Evolutionary conservation across 1,140 invertebrate genomes (phyloP).

Genomic region (Drosophila yakuba): DNA sequence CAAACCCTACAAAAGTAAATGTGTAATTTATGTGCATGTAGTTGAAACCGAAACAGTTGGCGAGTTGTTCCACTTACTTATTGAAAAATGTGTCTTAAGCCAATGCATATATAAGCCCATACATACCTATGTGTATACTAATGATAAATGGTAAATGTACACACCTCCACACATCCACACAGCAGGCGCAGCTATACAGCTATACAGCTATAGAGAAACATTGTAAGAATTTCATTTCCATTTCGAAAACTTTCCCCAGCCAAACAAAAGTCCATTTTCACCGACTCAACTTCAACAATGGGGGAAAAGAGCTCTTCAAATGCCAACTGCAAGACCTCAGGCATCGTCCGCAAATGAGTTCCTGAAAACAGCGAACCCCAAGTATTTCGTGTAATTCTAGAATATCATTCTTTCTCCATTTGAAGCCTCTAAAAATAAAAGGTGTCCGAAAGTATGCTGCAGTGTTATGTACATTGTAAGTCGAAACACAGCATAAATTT

Average conservation of each 20-base stretch:
- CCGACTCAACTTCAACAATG: constrained; percentile 3
- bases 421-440: background rate
- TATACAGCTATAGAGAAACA: constrained; percentile 11
- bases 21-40: constrained; percentile 44
- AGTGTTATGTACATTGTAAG: background rate
- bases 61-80: constrained; percentile 71
- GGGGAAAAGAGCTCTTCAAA: constrained; percentile 11
- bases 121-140: constrained; percentile 34
- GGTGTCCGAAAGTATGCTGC: background rate
- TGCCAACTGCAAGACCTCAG: constrained; percentile 3
- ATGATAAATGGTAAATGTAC: constrained; percentile 33
- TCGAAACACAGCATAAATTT: background rate
- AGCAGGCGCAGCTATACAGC: constrained; percentile 16
- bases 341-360: constrained; percentile 2
- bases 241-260: constrained; percentile 13
- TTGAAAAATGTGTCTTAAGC: constrained; percentile 77
- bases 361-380: background rate
- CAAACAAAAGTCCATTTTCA: constrained; percentile 20
- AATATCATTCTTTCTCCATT: no score
- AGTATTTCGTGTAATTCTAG: no score
- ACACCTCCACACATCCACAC: constrained; percentile 4
- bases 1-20: constrained; percentile 13
- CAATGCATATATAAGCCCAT: constrained; percentile 36
- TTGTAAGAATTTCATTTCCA: constrained; percentile 31
- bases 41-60: constrained; percentile 45